phyloP scores from a whole-genome alignment of 1,140 invertebrate genomes.

The Pristionchus pacificus region DNA sequence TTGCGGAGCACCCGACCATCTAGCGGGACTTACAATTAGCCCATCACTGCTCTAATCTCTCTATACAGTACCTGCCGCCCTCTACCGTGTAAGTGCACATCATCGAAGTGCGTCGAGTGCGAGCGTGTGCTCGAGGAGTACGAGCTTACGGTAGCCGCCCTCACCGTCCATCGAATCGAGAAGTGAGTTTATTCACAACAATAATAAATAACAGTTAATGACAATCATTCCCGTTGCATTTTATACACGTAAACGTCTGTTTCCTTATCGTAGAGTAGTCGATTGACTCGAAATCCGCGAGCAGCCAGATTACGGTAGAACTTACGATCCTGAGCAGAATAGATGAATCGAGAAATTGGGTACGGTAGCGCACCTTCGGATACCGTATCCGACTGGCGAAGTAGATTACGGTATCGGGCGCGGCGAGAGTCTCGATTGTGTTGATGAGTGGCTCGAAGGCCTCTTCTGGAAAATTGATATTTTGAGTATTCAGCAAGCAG shows the following conservation, averaged over 20 bases:
- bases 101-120: neutral
- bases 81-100: neutral
- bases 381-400: conserved; percentile 13
- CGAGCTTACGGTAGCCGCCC: neutral
- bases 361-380: conserved; percentile 1
- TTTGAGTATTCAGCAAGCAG: no score
- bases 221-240: neutral
- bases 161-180: neutral
- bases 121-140: neutral
- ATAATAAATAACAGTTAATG: neutral
- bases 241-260: neutral
- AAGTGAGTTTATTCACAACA: neutral
- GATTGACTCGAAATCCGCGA: neutral
- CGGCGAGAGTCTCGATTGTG: neutral
- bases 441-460: neutral
- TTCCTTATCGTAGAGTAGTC: neutral
- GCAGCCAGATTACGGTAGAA: neutral
- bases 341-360: no score
- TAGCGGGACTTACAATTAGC: no score
- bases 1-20: no score
- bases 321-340: neutral
- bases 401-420: neutral
- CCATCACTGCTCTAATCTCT: no score
- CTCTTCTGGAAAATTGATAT: no score
- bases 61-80: neutral